Percentiles rank a stretch among this genome's conserved stretches.
Evolutionary conservation across 2,888 invertebrate genomes (phyloP).

Genomic region (Rhamnusium bicolor): DNA sequence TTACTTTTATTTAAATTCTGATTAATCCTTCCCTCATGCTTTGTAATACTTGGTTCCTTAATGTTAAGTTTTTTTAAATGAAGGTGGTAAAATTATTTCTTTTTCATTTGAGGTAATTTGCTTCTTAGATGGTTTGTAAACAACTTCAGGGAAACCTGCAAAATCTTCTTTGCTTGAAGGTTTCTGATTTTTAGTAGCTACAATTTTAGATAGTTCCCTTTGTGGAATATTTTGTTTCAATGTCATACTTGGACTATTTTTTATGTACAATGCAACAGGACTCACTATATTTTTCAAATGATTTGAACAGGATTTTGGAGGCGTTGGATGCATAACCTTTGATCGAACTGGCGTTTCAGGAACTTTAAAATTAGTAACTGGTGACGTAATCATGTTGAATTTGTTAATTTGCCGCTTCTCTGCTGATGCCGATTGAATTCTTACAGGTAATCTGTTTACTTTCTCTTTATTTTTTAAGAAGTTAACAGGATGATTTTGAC

Average conservation of each 20-base stretch:
- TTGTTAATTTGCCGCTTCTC: not conserved
- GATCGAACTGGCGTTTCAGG: not conserved
- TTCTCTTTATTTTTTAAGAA: not conserved
- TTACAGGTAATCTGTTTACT: not conserved
- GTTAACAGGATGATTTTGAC: not conserved
- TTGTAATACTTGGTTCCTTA: slow-evolving; percentile 6
- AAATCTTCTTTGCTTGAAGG: slow-evolving; percentile 10
- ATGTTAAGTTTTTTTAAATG: slow-evolving; percentile 14
- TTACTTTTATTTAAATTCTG: not conserved
- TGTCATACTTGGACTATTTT: slow-evolving; percentile 39
- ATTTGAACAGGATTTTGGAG: not conserved
- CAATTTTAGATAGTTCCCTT: not conserved
- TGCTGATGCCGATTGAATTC: not conserved
- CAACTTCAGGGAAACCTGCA: slow-evolving; percentile 5
- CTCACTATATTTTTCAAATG: slow-evolving; percentile 41
- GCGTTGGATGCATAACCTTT: not conserved
- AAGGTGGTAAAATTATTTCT: slow-evolving; percentile 12
- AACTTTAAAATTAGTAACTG: slow-evolving; percentile 11
- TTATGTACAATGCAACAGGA: slow-evolving; percentile 45
- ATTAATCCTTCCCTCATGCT: slow-evolving; percentile 14
- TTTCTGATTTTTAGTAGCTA: not conserved
- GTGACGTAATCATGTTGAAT: not conserved
- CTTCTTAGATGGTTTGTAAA: slow-evolving; percentile 13
- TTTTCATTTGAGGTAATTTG: slow-evolving; percentile 6
- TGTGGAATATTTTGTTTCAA: slow-evolving; percentile 36